Base-by-base conservation (phyloP, 2,797 vertebrate species). In the Geotria australis region DNA sequence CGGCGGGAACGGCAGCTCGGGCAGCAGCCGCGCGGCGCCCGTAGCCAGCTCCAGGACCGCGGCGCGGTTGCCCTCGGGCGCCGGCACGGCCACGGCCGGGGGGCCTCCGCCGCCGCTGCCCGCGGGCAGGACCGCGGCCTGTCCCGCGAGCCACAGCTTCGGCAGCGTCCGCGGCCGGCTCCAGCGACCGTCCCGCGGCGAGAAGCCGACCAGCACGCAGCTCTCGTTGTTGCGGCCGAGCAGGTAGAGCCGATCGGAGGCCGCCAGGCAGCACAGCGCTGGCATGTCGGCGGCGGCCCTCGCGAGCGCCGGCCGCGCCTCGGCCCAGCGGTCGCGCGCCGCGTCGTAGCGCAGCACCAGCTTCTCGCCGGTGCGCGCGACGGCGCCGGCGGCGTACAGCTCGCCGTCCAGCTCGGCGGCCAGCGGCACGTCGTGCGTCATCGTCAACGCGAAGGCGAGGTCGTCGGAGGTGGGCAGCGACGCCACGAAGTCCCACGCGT, bases 341-440 rank as follows among this genome's bases (percentile, higher is more conserved):
- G 70, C 70, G 57, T 75, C 61, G 46, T 77, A 78, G 48, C 71
- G 66, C 47, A 79, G 64, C 11, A 79, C 61, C 12, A 79, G 66
- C 58, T 75, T 78, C 67, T 80, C 78, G 14, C 77, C 74, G 4
- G 76, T 77, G 61, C 70, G 69, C 61, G 71, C 71, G 59, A 77
- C 66, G 64, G 64, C 75, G 11, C 78, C 77, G 60, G 77, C 62
- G 58, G 78, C 74, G 55, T 74, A 78, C 56, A 78, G 15, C 62
- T 64, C 68, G 12, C 67, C 63, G 9, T 67, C 66, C 5, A 70
- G 68, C 13, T 69, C 71, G 0, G 74, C 63, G 57, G 68, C 65
- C 13, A 78, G 73, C 1, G 77, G 78, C 14, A 77, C 66, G 10
- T 79, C 76, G 14, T 77, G 74, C 57, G 77, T 75, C 56, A 79